phyloP scores from a whole-genome alignment of 2,113 vertebrate species.

The Coturnix japonica region DNA sequence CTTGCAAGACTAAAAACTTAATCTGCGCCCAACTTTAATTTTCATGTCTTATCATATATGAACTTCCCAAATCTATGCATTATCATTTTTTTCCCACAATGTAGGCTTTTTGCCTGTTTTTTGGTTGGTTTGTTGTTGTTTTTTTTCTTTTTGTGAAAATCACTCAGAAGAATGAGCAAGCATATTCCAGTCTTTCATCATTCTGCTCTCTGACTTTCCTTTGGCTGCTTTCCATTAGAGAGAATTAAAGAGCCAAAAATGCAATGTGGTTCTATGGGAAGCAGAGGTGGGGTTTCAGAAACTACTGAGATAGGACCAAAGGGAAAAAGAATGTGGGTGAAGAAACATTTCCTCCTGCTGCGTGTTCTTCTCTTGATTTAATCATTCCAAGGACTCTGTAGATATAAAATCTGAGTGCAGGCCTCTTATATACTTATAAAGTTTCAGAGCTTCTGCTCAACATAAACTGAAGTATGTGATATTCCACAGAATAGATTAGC shows the following conservation, averaged over 20 bases:
- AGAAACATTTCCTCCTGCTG: neutral
- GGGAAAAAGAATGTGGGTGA: rapidly evolving
- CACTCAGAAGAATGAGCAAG: rapidly evolving
- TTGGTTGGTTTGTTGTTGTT: too few species aligned
- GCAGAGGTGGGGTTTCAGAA: neutral
- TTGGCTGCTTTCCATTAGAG: neutral
- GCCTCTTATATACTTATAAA: neutral
- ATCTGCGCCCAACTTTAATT: neutral
- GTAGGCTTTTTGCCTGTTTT: neutral
- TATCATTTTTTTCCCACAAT: neutral
- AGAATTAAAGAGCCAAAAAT: neutral
- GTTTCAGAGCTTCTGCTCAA: slow-evolving; percentile 3
- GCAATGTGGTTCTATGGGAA: rapidly evolving
- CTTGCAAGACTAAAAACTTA: neutral
- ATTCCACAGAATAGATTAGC: neutral
- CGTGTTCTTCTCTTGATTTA: slow-evolving; percentile 3
- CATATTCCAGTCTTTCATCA: rapidly evolving
- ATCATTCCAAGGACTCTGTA: neutral
- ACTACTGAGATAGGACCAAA: neutral
- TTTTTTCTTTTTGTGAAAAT: neutral
- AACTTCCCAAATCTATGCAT: neutral
- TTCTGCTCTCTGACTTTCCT: neutral
- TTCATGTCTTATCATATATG: neutral
- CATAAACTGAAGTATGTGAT: neutral
- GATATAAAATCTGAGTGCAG: neutral